A percentile compares a stretch with the other conserved stretches of the same genome.
Evolutionary conservation across 1,140 invertebrate species (phyloP).

Genomic region (Psilanteris sp.): DNA sequence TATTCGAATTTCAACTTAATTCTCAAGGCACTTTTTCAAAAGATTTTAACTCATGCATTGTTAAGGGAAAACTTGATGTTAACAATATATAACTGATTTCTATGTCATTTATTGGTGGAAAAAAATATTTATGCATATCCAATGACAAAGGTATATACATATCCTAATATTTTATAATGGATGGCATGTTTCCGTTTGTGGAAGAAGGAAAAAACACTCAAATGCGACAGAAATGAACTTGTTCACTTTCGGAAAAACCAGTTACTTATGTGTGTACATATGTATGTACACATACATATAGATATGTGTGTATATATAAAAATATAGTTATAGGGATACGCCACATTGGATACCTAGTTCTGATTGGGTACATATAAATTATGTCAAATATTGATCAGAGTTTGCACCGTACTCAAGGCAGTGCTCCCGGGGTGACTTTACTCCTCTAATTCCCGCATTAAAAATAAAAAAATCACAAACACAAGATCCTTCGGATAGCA

Average conservation of each 20-base stretch:
- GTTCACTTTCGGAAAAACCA: slow-evolving; percentile 14
- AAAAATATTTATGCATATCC: slow-evolving; percentile 23
- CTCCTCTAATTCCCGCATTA: no score
- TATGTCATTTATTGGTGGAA: slow-evolving; percentile 8
- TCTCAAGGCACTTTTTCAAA: slow-evolving; percentile 19
- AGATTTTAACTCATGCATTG: slow-evolving; percentile 21
- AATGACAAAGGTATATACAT: slow-evolving; percentile 20
- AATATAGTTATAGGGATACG: no score
- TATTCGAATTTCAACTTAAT: no score
- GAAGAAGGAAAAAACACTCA: slow-evolving; percentile 12
- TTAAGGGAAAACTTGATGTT: not conserved
- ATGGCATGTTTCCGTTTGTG: slow-evolving; percentile 32
- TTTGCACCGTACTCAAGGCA: no score
- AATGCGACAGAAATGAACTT: not conserved
- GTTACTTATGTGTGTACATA: slow-evolving; percentile 16
- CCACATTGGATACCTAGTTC: no score
- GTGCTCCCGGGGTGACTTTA: no score
- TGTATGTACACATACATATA: no score
- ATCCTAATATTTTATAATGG: slow-evolving; percentile 20
- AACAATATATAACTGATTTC: slow-evolving; percentile 24
- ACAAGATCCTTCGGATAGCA: no score
- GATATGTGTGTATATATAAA: no score
- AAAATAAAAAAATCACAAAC: no score
- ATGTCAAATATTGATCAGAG: no score
- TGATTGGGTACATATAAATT: no score